Conservation (phyloP, 2,113 vertebrate species). For the Todiramphus saurophagus region DNA sequence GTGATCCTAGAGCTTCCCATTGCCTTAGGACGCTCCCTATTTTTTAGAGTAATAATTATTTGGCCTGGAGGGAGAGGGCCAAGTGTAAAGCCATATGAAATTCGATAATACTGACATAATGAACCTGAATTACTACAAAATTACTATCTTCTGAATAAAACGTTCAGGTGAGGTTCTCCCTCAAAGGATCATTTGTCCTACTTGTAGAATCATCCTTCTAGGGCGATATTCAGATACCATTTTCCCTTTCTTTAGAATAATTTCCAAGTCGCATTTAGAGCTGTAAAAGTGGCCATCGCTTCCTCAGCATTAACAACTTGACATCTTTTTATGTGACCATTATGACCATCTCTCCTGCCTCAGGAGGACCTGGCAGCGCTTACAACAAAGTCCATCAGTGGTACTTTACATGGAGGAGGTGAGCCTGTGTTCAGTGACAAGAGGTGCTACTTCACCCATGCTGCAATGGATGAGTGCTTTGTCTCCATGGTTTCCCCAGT, state of each 20-base stretch:
- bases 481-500: neutral
- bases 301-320: neutral
- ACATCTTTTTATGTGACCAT: neutral
- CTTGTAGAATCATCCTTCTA: conserved; percentile 20
- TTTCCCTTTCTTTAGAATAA: conserved; percentile 27
- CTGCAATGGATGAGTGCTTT: neutral
- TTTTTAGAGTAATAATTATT: conserved; percentile 39
- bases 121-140: conserved; percentile 34
- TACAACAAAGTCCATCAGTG: neutral
- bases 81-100: conserved; percentile 20
- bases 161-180: conserved; percentile 39
- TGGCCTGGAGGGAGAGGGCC: conserved; percentile 8
- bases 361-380: neutral
- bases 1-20: conserved; percentile 31
- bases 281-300: neutral
- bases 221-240: neutral
- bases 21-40: neutral
- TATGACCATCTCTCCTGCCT: neutral
- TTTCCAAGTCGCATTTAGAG: conserved; percentile 1
- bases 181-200: conserved; percentile 23
- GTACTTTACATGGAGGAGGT: neutral
- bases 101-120: conserved; percentile 41
- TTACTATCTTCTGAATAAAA: conserved; percentile 31
- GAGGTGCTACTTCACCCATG: neutral
- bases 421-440: neutral